Conservation (phyloP, 2,113 vertebrate species). For the Catharus fuscescens region DNA sequence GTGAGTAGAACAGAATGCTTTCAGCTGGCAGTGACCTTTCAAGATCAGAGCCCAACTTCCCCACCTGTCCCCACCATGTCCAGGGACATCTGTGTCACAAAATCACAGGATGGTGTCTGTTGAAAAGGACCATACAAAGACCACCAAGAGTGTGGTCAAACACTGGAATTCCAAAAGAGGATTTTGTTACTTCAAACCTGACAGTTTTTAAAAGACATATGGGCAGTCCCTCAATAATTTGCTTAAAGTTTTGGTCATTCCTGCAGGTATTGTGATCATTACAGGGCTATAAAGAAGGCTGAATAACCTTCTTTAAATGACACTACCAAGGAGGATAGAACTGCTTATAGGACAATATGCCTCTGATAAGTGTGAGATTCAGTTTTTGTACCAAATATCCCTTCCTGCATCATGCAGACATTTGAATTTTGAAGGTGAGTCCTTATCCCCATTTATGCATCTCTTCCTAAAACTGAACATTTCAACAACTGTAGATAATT, state of each 20-base stretch:
- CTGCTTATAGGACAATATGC: not conserved
- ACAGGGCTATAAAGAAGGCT: not conserved
- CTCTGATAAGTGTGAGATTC: not conserved
- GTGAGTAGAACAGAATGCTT: not conserved
- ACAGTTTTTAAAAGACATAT: not conserved
- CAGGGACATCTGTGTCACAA: too few species aligned
- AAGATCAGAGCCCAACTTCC: not conserved
- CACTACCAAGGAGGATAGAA: not conserved
- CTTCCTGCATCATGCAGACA: not conserved
- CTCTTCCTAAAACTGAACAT: not conserved
- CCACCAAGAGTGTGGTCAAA: not conserved
- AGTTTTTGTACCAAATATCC: not conserved
- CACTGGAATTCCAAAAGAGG: not conserved
- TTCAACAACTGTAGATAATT: not conserved
- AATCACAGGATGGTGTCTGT: not conserved
- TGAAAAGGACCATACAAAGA: not conserved
- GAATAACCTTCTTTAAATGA: not conserved
- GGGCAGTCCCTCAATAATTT: not conserved
- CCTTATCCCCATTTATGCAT: not conserved
- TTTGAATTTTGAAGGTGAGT: not conserved
- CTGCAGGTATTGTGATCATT: not conserved
- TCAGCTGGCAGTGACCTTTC: not conserved
- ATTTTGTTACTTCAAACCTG: not conserved
- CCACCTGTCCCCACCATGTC: fast-evolving
- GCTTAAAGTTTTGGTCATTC: not conserved